A percentile compares a stretch with the other conserved stretches of the same genome.
Evolutionary conservation across 2,113 vertebrate species (phyloP).

Genomic region (Ciconia maguari): DNA sequence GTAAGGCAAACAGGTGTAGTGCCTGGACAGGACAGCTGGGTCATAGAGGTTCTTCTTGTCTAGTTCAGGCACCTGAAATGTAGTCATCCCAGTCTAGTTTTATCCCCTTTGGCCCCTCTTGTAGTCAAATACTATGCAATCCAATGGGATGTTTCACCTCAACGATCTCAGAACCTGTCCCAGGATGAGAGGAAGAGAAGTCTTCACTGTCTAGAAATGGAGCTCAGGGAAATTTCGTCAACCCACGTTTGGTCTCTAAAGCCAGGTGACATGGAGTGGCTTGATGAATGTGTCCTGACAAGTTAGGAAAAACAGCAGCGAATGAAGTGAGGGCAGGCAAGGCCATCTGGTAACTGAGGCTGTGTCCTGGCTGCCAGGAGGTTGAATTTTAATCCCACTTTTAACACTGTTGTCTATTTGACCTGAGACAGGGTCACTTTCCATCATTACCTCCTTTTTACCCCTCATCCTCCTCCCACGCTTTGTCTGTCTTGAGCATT

Average conservation of each 20-base stretch:
- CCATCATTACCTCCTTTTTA: background rate
- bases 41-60: background rate
- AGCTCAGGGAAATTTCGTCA: background rate
- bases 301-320: background rate
- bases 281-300: background rate
- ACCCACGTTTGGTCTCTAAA: background rate
- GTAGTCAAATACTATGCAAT: background rate
- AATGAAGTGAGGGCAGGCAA: background rate
- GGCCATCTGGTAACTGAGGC: background rate
- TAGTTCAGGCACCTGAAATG: background rate
- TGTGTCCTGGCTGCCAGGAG: background rate
- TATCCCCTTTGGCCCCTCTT: background rate
- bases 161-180: background rate
- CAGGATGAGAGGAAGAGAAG: background rate
- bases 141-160: background rate
- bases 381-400: background rate
- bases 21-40: background rate
- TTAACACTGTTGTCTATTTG: background rate
- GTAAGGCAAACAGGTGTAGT: background rate
- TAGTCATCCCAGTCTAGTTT: background rate
- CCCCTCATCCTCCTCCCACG: background rate
- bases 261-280: background rate
- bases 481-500: background rate
- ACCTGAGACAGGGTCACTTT: background rate
- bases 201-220: background rate